Base-by-base conservation (phyloP, 2,888 invertebrate species). In the Aphidoletes aphidimyza region DNA sequence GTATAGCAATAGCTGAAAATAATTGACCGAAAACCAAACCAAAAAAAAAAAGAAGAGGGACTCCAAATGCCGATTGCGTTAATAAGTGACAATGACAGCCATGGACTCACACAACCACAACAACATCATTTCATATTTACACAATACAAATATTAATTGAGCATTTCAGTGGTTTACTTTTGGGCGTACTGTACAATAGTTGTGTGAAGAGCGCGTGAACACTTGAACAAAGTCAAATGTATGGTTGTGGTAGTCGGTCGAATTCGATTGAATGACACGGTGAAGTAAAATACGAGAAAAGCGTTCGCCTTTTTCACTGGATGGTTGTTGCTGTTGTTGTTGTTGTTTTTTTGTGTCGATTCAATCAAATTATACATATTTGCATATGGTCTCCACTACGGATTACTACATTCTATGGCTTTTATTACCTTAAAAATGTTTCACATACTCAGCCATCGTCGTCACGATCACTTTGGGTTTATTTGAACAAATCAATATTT, bases 111-210 rank as follows among this genome's bases (percentile, higher is more conserved):
- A 30, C 69, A 14, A 69, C 69, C 69, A 69, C 69, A 14, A 54
- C 11, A 47, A n/a, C 30, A 69, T 19, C 34, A 69, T 11, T 69
- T 6, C 30, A 30, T 69, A 69, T 69, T 69, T 69, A 69, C 11
- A 69, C 69, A 69, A 69, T 69, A 69, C 69, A 69, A 69, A 69
- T 34, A 69, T 30, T 69, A 69, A 69, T 69, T 69, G n/a, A 69
- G 69, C 22, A 22, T 54, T 54, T 54, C 22, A 54, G 54, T 69
- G 69, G 14, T 30, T 69, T 17, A 14, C 26, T 19, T 69, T 69
- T 30, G 69, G 69, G 69, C 69, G 69, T 54, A 54, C 22, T 54
- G 54, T 30, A 14, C 14, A 9, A 69, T 69, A 30, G 34, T 30
- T 69, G 30, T n/a, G n/a, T 69, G 30, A 69, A 69, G 26, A 14